Base-by-base conservation (phyloP, 2,888 invertebrate species). In the Drosophila suboccidentalis region DNA sequence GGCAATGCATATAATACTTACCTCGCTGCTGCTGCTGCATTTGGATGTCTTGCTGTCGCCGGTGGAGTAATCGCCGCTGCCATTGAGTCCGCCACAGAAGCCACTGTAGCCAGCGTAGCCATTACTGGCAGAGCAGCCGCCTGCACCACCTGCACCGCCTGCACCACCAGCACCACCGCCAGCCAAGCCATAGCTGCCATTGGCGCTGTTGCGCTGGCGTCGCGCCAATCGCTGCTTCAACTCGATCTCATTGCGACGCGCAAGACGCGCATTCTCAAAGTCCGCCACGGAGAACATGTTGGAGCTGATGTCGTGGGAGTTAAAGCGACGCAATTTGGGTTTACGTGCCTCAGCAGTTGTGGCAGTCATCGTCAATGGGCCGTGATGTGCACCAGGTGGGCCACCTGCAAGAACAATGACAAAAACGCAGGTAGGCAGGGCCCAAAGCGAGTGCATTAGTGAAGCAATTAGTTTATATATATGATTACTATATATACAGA, bases 281-380 rank as follows among this genome's bases (percentile, higher is more conserved):
- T 93, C 93, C 1, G 92, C 92, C 50, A 93, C 93, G 43, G 93
- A 93, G 88, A 93, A 93, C 93, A 93, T 93, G 80, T 93, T 93
- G 34, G 92, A 91, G 82, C 92, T 93, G 13, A 92, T 92, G 60
- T 93, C 93, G 75, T 93, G 93, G 68, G 93, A 93, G 85, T 93
- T 93, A 66, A 92, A 93, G 38, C 93, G 90, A 62, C 93, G 87
- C 78, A 93, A 69, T 75, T 93, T 93, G 11, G 93, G 91, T 67
- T 93, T 93, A 55, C 92, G 90, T 59, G 91, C 92, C 74, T 92
- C 93, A 6, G 47, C 75, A 17, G 75, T 70, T 3, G 70, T 62
- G 47, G 86, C 90, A 41, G 72, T 50, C 55, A 87, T 90, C 36
- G 73, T 55, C 67, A 77, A 67, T 50, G 80, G 82, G 39, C 78